These are phyloP conservation scores for Actinia equina DNA, from an alignment of 64 coral and sea anemone species.

Conservation along the genomic window DNA sequence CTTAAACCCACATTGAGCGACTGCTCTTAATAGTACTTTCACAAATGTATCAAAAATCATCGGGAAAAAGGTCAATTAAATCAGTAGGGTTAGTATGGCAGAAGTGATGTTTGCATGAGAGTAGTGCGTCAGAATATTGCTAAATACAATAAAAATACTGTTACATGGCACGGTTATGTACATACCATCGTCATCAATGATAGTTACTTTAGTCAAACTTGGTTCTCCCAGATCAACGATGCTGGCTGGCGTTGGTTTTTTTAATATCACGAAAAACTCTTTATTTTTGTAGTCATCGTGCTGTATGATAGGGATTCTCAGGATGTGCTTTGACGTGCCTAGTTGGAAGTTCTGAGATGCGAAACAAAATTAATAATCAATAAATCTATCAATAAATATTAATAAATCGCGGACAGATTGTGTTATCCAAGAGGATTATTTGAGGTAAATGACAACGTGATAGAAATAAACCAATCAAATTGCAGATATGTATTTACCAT, in stretches of 20 bases:
- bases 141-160: too few relatives aligned
- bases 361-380: not conserved
- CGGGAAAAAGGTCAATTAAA: too few relatives aligned
- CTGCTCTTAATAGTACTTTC: too few relatives aligned
- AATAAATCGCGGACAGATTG: too few relatives aligned
- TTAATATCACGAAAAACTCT: constrained; percentile 82
- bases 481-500: constrained; percentile 27
- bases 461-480: not conserved
- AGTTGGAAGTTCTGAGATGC: constrained; percentile 47
- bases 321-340: constrained; percentile 42
- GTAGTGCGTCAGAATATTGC: too few relatives aligned
- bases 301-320: constrained; percentile 48
- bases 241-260: constrained; percentile 47
- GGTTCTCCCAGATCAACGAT: constrained; percentile 63
- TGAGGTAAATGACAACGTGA: not conserved
- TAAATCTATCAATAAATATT: not conserved
- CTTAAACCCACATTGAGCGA: too few relatives aligned
- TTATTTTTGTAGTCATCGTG: constrained; percentile 59
- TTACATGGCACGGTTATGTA: not conserved
- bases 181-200: constrained; percentile 90
- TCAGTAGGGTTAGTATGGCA: too few relatives aligned
- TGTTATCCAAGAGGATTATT: too few relatives aligned
- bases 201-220: constrained; percentile 58
- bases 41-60: too few relatives aligned
- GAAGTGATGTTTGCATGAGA: too few relatives aligned